Evolutionary conservation across 2,888 invertebrate genomes (phyloP).

Genomic region (Agriotes lineatus): DNA sequence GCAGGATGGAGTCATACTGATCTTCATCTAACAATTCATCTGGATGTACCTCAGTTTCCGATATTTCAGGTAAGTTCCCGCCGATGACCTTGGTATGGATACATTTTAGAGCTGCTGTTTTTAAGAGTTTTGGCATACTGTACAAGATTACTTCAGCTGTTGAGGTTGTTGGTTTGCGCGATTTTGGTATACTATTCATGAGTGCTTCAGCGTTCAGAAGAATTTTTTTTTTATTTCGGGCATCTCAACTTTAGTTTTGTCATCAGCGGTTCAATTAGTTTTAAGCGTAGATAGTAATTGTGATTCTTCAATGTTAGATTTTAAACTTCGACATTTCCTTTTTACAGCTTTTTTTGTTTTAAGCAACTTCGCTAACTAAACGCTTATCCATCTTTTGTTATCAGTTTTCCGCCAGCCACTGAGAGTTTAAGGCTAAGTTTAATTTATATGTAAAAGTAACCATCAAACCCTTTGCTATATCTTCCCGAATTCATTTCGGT

Average conservation of each 20-base stretch:
- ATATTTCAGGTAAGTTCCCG: neutral
- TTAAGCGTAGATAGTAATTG: neutral
- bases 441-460: neutral
- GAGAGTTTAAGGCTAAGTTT: neutral
- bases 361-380: neutral
- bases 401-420: neutral
- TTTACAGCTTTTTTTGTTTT: neutral
- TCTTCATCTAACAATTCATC: no score
- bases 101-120: no score
- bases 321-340: slow-evolving; percentile 1
- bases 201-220: no score
- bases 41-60: neutral
- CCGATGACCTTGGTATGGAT: no score
- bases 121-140: no score
- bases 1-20: neutral
- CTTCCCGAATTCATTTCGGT: no score
- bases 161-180: no score
- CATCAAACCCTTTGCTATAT: neutral
- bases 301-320: neutral
- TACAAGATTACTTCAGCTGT: no score
- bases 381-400: neutral
- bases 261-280: no score
- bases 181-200: no score
- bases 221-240: no score
- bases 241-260: no score